phyloP scores from a whole-genome alignment of 2,888 invertebrate species.

The Parnassius mnemosyne region DNA sequence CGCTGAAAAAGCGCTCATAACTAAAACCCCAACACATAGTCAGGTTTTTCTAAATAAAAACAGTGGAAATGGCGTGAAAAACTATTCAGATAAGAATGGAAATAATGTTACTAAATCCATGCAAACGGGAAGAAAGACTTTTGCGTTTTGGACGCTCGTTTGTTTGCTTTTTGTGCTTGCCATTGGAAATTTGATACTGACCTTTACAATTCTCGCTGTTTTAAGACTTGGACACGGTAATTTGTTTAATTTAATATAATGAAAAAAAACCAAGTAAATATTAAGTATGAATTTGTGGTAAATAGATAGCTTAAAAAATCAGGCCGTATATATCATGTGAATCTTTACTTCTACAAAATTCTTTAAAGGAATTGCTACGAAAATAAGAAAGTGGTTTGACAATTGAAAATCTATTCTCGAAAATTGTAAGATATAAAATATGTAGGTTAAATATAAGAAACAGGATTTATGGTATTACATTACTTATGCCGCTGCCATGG shows the following conservation, averaged over 20 bases:
- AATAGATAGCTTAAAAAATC: too few species aligned
- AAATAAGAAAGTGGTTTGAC: too few species aligned
- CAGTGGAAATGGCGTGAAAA: conserved; percentile 46
- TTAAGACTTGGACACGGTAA: conserved; percentile 85
- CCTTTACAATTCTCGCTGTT: conserved; percentile 90
- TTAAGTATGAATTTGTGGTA: too few species aligned
- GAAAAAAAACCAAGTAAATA: too few species aligned
- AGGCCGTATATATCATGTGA: too few species aligned
- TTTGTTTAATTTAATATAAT: conserved; percentile 9
- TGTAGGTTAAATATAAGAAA: too few species aligned
- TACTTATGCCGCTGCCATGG: neutral
- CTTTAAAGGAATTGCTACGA: too few species aligned
- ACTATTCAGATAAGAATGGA: conserved; percentile 72
- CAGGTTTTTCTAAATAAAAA: conserved; percentile 51
- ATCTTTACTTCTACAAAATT: too few species aligned
- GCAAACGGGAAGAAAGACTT: conserved; percentile 80
- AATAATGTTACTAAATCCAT: conserved; percentile 65
- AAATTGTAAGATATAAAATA: neutral
- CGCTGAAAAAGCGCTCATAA: conserved; percentile 65
- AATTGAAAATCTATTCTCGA: neutral
- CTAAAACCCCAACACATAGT: conserved; percentile 60
- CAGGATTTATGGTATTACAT: too few species aligned
- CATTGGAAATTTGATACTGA: conserved; percentile 89
- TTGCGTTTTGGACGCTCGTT: conserved; percentile 90
- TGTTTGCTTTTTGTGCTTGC: conserved; percentile 85